Percentiles rank a stretch among this genome's conserved stretches.
phyloP scores from a whole-genome alignment of 1,140 invertebrate genomes.

The Drosophila oshimai region DNA sequence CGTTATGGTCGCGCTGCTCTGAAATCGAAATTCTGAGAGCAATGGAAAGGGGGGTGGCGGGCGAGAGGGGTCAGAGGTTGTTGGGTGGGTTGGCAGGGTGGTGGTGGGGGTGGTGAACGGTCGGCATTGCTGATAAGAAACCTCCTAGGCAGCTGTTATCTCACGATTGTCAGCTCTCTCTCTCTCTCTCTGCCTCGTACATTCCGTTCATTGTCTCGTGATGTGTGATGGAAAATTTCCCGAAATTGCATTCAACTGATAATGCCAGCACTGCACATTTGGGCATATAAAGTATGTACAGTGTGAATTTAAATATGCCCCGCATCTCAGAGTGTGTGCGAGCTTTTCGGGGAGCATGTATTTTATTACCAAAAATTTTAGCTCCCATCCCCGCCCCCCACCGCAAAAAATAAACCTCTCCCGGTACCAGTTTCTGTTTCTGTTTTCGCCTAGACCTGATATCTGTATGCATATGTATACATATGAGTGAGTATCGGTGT shows the following conservation, averaged over 20 bases:
- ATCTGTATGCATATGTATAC: not conserved
- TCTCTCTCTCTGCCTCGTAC: not conserved
- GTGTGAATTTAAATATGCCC: constrained; percentile 14
- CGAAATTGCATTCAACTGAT: constrained; percentile 68
- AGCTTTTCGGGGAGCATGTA: constrained; percentile 8
- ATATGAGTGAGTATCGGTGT: constrained; percentile 18
- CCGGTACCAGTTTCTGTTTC: constrained; percentile 22
- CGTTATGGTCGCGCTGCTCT: not conserved
- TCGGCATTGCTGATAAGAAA: constrained; percentile 43
- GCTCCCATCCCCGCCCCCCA: not conserved
- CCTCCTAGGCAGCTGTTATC: constrained; percentile 36
- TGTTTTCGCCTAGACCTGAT: constrained; percentile 23
- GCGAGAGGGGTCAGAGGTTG: not conserved
- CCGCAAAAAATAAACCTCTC: not conserved
- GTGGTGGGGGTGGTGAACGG: not conserved
- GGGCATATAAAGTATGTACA: not conserved
- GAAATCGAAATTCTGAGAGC: not conserved
- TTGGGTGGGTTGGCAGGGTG: not conserved
- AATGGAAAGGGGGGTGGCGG: not conserved
- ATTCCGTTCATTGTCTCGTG: constrained; percentile 48
- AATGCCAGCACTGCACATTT: constrained; percentile 53
- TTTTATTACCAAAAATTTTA: constrained; percentile 17
- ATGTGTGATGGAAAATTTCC: constrained; percentile 68
- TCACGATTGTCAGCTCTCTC: constrained; percentile 2
- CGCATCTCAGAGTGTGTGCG: not conserved